Base-by-base conservation (phyloP, 2,113 vertebrate genomes). In the Crotalus helleri region DNA sequence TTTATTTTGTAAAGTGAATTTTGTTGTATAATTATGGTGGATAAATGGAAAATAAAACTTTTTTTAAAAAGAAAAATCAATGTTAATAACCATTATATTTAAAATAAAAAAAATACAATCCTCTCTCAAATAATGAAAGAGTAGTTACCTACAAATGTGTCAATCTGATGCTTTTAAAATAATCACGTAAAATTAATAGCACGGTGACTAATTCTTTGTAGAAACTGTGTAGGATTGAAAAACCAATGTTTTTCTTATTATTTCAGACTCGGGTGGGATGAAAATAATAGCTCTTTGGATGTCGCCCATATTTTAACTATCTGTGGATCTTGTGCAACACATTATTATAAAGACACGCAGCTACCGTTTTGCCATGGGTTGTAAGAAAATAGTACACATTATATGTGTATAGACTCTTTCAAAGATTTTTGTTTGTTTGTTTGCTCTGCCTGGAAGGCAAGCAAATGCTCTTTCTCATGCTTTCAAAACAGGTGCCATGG, bases 401-500 rank as follows among this genome's bases (percentile, higher is more conserved):
- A 11, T 12, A 46, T 46, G 0, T 44, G 89, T 93, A 87, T 3
- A 88, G 53, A 74, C n/a, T 39, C n/a, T 74, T 74, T 19, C n/a
- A 74, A 6, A 39, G 2, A 39, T 33, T 4, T n/a, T 69, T 5
- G 39, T 39, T 39, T 39, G 39, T 33, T 69, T 90, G 93, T 93
- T 29, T 91, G 58, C 92, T 95, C 26, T 3, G n/a, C 44, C 89
- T 17, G 55, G 49, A 88, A 29, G 57, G 57, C 12, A 87, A 44
- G 29, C 44, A 94, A 58, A n/a, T 29, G 6, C 29, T 10, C 74
- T 94, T 91, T 94, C 81, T 92, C 94, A 94, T 21, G 21, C 69
- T 95, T 95, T 94, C 88, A 96, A 93, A 87, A 85, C 49, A 92
- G 58, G 21, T 95, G 89, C 91, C 91, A 94, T 46, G 24, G 93